Evolutionary conservation across 1,140 invertebrate species (phyloP), one percentile per base, ranked within the genome.

Genomic region (Metaphire vulgaris): DNA sequence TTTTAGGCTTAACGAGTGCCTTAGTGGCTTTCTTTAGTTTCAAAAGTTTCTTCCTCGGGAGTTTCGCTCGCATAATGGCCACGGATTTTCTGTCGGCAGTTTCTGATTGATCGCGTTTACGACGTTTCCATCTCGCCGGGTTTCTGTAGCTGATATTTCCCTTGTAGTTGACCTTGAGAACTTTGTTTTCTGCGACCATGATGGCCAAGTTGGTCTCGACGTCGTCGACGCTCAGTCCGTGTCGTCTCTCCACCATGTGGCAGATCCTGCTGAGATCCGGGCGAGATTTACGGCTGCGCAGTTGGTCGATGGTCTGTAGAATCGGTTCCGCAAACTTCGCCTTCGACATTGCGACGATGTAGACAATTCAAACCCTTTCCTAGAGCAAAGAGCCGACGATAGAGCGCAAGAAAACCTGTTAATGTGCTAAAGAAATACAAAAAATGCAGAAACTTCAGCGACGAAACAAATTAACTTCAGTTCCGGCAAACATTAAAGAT

Each of bases 151-250:
- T 92, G 69, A 90, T 91, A 85, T 90, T 92, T 78, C 92, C 92
- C 86, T 94, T 94, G 85, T 93, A 94, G 81, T 93, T 92, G 2
- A 94, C 92, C 88, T 92, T 92, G 74, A 92, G 89, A 16, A 94
- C 91, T 78, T 90, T 89, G 83, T 91, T 91, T 66, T 89, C 89
- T 80, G 92, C 91, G 1, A 93, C 90, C 79, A 93, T 89, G 83
- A 89, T 88, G 83, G 92, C 90, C 0, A 94, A 85, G 85, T 92
- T 91, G 32, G 89, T 88, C 81, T 91, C 91, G 14, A 92, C 92
- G 73, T 92, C 91, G 69, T 88, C 87, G 6, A 89, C 89, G 81
- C 89, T 88, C n/a, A 92, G 88, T 79, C 91, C 90, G 82, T 90
- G 91, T 82, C 90, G 90, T 77, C 91, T 89, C 78, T 91, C 87